A percentile compares a stretch with the other conserved stretches of the same genome.
These are phyloP conservation scores for Phrynosoma platyrhinos DNA, from an alignment of 2,113 vertebrate genomes.

Conservation along the genomic window DNA sequence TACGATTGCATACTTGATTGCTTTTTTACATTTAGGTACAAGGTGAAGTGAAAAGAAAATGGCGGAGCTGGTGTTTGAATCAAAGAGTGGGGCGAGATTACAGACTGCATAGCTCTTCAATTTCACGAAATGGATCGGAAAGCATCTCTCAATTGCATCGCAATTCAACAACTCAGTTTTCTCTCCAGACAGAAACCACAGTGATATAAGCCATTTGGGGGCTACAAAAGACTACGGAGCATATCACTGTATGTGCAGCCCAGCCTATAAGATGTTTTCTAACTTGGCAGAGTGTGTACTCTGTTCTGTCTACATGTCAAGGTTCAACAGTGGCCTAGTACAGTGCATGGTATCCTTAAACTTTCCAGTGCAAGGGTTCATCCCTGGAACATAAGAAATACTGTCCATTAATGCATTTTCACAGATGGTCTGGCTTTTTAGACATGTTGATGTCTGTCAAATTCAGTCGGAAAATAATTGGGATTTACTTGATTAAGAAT, in stretches of 20 bases:
- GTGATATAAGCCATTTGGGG: conserved; percentile 78
- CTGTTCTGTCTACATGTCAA: conserved; percentile 54
- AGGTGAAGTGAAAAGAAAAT: conserved; percentile 87
- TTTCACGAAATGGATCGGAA: conserved; percentile 82
- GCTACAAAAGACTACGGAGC: conserved; percentile 40
- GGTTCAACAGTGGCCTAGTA: conserved; percentile 42
- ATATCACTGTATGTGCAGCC: conserved; percentile 37
- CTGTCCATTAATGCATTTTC: neutral
- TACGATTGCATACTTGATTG: neutral
- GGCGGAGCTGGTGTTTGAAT: conserved; percentile 81
- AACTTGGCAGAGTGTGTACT: conserved; percentile 52
- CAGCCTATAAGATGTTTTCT: conserved; percentile 58
- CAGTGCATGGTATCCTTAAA: conserved; percentile 27
- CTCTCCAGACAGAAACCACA: conserved; percentile 91
- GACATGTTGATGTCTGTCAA: neutral
- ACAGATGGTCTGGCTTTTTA: neutral
- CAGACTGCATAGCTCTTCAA: conserved; percentile 75
- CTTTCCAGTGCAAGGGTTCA: neutral
- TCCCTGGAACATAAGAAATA: neutral
- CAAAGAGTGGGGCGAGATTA: conserved; percentile 77
- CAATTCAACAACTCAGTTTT: conserved; percentile 84
- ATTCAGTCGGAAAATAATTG: neutral
- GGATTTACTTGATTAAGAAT: neutral
- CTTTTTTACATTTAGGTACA: conserved; percentile 82
- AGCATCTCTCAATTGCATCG: conserved; percentile 75